Conservation (phyloP, 2,113 vertebrate species). For the Limnothrissa miodon region DNA sequence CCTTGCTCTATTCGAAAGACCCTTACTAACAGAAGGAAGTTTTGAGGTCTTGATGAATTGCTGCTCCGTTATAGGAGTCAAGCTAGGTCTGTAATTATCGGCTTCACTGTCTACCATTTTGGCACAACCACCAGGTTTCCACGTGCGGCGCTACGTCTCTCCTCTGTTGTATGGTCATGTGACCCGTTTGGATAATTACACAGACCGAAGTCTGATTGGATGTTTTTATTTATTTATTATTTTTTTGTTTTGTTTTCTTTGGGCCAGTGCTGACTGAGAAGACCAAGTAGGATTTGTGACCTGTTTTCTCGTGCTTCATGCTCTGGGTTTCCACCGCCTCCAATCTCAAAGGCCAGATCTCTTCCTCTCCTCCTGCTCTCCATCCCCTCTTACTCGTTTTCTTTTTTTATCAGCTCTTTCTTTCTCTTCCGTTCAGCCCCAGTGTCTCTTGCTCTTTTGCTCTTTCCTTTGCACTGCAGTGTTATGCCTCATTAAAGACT, state of each 20-base stretch:
- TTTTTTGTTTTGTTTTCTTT: not conserved
- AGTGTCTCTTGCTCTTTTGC: not conserved
- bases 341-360: not conserved
- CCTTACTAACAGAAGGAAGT: not conserved
- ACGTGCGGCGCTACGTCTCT: not conserved
- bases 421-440: not conserved
- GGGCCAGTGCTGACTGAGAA: not conserved
- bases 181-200: not conserved
- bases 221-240: not conserved
- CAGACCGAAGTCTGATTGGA: not conserved
- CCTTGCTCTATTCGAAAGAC: not conserved
- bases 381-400: not conserved
- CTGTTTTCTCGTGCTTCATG: not conserved
- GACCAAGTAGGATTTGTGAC: conserved; percentile 12
- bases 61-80: not conserved
- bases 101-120: not conserved
- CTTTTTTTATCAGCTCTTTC: not conserved
- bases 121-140: not conserved
- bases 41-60: not conserved
- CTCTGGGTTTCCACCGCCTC: not conserved
- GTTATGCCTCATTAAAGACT: conserved; percentile 32
- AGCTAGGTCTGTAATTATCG: not conserved
- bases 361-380: not conserved
- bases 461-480: not conserved
- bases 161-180: not conserved